Evolutionary conservation across 2,888 invertebrate genomes (phyloP), one percentile per base, ranked within the genome.

Genomic region (Poecilobothrus nobilitatus): DNA sequence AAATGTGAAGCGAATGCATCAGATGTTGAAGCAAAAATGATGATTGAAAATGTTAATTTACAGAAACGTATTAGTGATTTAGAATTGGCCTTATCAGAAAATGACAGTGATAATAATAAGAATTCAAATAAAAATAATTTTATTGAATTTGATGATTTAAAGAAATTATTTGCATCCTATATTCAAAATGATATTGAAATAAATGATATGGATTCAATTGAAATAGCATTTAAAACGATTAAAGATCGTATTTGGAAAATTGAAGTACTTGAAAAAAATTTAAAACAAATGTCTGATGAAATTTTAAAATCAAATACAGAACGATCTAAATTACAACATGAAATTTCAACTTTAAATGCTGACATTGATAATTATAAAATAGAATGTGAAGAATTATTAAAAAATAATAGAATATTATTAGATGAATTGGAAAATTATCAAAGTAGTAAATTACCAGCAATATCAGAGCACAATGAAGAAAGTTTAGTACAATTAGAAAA

Each of bases 401-500:
- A 88, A 77, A 90, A 89, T 77, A 90, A 90, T 75, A 89, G 89
- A 75, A 83, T 88, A 70, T 80, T 90, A n/a, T 84, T 89, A 73
- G 84, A 85, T 66, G 89, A 89, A 79, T 82, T 90, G 71, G 84
- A 88, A 64, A 84, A 86, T 66, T 84, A 86, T 67, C 89, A 89
- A 71, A 77, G 78, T 65, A 81, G 80, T 71, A 88, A 88, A 73
- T 79, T 90, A 73, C 87, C 89, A 78, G 89, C 90, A 1, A 90
- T 90, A 67, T 86, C 87, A 67, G 90, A 90, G 81, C 86, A 87
- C 1, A 89, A 89, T 74, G 90, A 90, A 81, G 89, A 90, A 74
- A 88, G 87, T 72, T 80, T 89, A 71, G 82, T 84, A 0, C 84
- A 87, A 74, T 77, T 90, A 73, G 89, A 90, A 80, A 82, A 83